Evolutionary conservation across 2,888 invertebrate species (phyloP), one percentile per base, ranked within the genome.

Genomic region (Scaptomyza flava): DNA sequence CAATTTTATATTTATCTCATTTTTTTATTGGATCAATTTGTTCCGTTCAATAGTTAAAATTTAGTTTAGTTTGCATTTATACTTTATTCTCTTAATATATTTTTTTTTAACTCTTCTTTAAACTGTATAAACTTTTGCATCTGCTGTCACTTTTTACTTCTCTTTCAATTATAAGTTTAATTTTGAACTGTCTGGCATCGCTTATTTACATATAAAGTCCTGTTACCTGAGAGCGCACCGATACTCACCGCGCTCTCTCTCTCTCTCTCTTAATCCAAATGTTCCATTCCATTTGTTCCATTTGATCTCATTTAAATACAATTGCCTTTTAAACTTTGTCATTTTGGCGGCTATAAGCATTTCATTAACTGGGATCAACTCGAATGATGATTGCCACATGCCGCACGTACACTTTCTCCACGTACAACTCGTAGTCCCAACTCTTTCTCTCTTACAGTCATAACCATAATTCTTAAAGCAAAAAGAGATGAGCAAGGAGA

Each of bases 311-410:
- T 23, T 17, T 9, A 52, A 27, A 23, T 67, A 48, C 51, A 59
- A 64, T 71, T 64, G 59, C 46, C 33, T 36, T 46, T 68, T 64
- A 33, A 62, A 45, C 52, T 48, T 57, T 56, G 48, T 64, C 77
- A 57, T 78, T 50, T 50, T 72, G 41, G 53, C 38, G 38, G 43
- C 51, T 68, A 81, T 81, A 86, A 87, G 75, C 84, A 81, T 80
- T 57, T 85, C 73, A 77, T 85, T 82, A 79, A 66, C 47, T 61
- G 52, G 60, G 57, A 68, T 63, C 61, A 63, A 56, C 61, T 33
- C 48, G 43, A 34, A 34, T 59, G 57, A 36, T 48, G 60, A 54
- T 45, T 53, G 47, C 43, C 63, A 38, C 56, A 72, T 66, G 62
- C 67, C 67, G 43, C 34, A 20, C 3, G n/a, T 48, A 61, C 68